These are phyloP conservation scores for Baronia brevicornis DNA, from an alignment of 2,888 invertebrate genomes.

Conservation along the genomic window DNA sequence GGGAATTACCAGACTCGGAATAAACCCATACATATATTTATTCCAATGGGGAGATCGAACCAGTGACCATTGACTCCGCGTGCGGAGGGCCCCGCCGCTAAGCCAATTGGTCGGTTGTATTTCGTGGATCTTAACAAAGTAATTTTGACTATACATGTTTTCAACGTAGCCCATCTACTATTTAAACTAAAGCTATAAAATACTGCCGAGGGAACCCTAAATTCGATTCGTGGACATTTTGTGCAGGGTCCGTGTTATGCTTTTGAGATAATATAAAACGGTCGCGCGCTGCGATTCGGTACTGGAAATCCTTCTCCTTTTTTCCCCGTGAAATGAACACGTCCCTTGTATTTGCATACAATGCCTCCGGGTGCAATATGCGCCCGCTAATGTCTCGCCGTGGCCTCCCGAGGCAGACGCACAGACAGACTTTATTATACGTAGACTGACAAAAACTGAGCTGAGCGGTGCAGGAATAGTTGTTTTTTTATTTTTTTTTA, in stretches of 20 bases:
- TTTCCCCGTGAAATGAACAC: constrained; percentile 62
- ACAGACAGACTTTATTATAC: constrained; percentile 1
- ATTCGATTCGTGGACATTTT: constrained; percentile 32
- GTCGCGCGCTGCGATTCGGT: constrained; percentile 38
- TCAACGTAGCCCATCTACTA: too few species aligned
- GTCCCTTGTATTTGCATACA: constrained; percentile 67
- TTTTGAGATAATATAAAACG: constrained; percentile 55
- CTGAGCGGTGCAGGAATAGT: too few species aligned
- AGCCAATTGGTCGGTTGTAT: too few species aligned
- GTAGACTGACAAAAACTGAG: constrained; percentile 9
- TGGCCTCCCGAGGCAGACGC: constrained; percentile 9
- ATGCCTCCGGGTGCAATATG: constrained; percentile 65
- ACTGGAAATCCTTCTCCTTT: constrained; percentile 29
- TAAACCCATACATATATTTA: too few species aligned
- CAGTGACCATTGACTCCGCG: too few species aligned
- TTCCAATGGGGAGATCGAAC: too few species aligned
- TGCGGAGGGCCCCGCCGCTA: too few species aligned
- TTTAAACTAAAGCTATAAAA: too few species aligned
- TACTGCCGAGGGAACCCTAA: constrained; percentile 33
- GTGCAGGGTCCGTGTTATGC: constrained; percentile 39
- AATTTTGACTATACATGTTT: too few species aligned
- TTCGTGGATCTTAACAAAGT: too few species aligned
- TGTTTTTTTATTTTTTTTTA: too few species aligned
- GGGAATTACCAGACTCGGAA: too few species aligned
- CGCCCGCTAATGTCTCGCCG: constrained; percentile 42